Evolutionary conservation across 2,797 vertebrate genomes (phyloP), one percentile per base, ranked within the genome.

Genomic region (Podargus strigoides): DNA sequence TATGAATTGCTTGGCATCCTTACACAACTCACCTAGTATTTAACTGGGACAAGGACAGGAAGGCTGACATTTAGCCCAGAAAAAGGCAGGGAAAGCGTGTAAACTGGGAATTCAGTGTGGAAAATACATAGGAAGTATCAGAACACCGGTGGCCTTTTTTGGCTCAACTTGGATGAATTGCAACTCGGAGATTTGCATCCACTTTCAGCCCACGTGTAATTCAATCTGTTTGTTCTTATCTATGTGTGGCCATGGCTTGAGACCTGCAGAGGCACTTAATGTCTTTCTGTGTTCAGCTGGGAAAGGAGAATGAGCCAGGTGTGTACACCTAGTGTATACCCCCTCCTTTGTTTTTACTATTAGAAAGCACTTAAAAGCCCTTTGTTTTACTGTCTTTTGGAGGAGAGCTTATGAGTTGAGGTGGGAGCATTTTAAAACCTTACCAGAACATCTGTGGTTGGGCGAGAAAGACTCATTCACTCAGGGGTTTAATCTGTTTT

Each of bases 1-100:
- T 49, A 50, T 56, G 89, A 89, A 77, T 46, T 78, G 50, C 26
- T 69, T 66, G 32, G 53, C 11, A 8, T 68, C 47, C 62, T 95
- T 95, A 85, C 22, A 91, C 85, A 92, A 89, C 36, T 94, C 82
- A 78, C 76, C 89, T 68, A 87, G 27, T 83, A 80, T 90, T 83
- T 93, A 96, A 92, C 42, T 93, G 76, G 91, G 82, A n/a, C 49
- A 6, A 92, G 83, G 73, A 49, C 73, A 89, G 27, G 14, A 23
- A 95, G 36, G 42, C 42, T 91, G 82, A 90, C 22, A 26, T 69
- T 89, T 81, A 88, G 44, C 58, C 55, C 62, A 94, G 87, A 89
- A 80, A 84, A 80, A 74, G n/a, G 37, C 28, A 87, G 23, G 32
- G 26, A 76, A 81, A 75, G 21, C 42, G n/a, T 41, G 34, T 20